Conservation (phyloP, 2,888 invertebrate species). For the Galeruca laticollis region DNA sequence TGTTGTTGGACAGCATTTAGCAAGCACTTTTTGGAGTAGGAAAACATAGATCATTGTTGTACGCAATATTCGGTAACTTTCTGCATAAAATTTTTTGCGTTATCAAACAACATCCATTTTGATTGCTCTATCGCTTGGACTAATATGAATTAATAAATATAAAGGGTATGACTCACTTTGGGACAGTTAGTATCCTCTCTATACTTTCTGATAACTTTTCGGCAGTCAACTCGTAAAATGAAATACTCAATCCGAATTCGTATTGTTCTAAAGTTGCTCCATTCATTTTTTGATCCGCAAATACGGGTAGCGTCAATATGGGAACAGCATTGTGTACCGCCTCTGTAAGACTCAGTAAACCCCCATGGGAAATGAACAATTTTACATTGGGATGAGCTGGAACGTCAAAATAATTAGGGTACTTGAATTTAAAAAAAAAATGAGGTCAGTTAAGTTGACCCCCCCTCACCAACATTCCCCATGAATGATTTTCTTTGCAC, state of each 20-base stretch:
- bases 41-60: too few relatives aligned
- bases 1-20: too few relatives aligned
- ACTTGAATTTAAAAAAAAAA: not conserved
- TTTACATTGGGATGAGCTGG: conserved; percentile 51
- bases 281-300: conserved; percentile 51
- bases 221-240: conserved; percentile 13
- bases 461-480: too few relatives aligned
- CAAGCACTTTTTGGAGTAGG: too few relatives aligned
- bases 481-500: too few relatives aligned
- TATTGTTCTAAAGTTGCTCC: conserved; percentile 7
- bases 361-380: conserved; percentile 52
- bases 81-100: too few relatives aligned
- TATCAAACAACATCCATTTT: too few relatives aligned
- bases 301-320: conserved; percentile 49
- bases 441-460: not conserved
- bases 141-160: too few relatives aligned
- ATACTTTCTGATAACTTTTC: conserved; percentile 10
- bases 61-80: too few relatives aligned
- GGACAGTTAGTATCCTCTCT: conserved; percentile 14
- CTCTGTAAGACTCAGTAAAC: conserved; percentile 50
- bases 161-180: conserved; percentile 28
- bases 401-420: conserved; percentile 4
- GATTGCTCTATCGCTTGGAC: too few relatives aligned
- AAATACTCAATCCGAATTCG: conserved; percentile 19
- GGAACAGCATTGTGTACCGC: conserved; percentile 50